These are phyloP conservation scores for Pristionchus exspectatus DNA, from an alignment of 2,888 invertebrate genomes.

Conservation along the genomic window DNA sequence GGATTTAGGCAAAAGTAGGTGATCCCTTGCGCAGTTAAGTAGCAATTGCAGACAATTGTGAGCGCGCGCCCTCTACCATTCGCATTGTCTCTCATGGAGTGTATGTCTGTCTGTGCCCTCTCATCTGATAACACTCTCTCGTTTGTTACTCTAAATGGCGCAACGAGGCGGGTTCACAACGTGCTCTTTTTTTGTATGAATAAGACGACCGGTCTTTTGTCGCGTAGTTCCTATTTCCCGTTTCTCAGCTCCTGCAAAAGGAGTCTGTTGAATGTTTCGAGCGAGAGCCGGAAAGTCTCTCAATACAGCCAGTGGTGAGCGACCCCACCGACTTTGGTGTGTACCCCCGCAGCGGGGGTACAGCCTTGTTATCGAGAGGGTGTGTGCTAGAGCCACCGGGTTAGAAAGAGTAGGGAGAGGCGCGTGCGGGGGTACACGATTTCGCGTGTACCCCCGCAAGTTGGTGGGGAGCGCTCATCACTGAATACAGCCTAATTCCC, in stretches of 20 bases:
- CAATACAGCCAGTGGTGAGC: no score
- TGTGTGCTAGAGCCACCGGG: no score
- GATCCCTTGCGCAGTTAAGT: neutral
- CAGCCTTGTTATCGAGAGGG: no score
- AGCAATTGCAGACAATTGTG: neutral
- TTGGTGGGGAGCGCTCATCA: no score
- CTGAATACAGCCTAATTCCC: neutral
- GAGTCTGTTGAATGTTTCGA: neutral
- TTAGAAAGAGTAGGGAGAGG: no score
- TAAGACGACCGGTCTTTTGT: conserved; percentile 34
- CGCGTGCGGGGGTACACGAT: no score
- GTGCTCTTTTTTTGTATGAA: neutral
- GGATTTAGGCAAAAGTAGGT: conserved; percentile 26
- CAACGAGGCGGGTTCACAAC: conserved; percentile 33
- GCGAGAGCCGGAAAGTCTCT: neutral
- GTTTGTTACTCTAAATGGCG: conserved; percentile 42
- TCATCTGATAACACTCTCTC: conserved; percentile 24
- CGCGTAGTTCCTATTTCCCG: neutral
- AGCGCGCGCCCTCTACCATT: neutral
- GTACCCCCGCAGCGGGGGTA: no score
- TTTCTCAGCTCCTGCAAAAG: neutral
- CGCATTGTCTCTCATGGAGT: conserved; percentile 1
- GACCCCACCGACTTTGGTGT: no score
- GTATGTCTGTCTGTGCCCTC: conserved; percentile 9
- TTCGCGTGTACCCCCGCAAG: no score